Evolutionary conservation across 2,797 vertebrate genomes (phyloP), one percentile per base, ranked within the genome.

Genomic region (Choloepus didactylus): DNA sequence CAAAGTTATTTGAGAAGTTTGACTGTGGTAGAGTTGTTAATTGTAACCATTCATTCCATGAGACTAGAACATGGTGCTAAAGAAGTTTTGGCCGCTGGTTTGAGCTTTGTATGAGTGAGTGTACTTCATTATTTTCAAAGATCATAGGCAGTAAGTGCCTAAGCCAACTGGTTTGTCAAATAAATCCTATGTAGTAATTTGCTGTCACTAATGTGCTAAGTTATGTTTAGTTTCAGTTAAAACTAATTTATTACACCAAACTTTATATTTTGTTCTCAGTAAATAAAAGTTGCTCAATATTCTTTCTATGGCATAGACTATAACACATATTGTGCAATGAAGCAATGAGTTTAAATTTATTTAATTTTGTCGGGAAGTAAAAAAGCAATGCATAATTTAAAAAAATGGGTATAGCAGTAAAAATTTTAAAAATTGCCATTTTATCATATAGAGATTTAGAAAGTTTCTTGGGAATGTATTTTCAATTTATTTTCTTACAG

Each of bases 141-240:
- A 12, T 67, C 25, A 60, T 66, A 64, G 49, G n/a, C 21, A 79
- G 11, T 67, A 60, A 72, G 25, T 35, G 14, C 77, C 25, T 80
- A 80, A 76, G 38, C 18, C 31, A 85, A 11, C 1, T 77, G 38
- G 29, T 56, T 84, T 82, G 49, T 87, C 15, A 56, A 46, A 56
- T 21, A 70, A 59, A 87, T 77, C n/a, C 41, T 64, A 7, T 31
- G 25, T 38, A 14, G 16, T 70, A 86, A 77, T 67, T 92, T 82
- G 51, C 67, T n/a, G 35, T 67, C 46, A 64, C 41, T 69, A 56
- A 79, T 75, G 92, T 86, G 62, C 27, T 77, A 86, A 60, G 64
- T 83, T 93, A 70, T 64, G 14, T 38, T 85, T 60, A 82, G 31
- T 84, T 86, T 89, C 35, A 82, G 46, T 89, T 84, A 73, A 21